A percentile compares a stretch with the other conserved stretches of the same genome.
Evolutionary conservation across 2,888 invertebrate species (phyloP).

Genomic region (Autographa gamma): DNA sequence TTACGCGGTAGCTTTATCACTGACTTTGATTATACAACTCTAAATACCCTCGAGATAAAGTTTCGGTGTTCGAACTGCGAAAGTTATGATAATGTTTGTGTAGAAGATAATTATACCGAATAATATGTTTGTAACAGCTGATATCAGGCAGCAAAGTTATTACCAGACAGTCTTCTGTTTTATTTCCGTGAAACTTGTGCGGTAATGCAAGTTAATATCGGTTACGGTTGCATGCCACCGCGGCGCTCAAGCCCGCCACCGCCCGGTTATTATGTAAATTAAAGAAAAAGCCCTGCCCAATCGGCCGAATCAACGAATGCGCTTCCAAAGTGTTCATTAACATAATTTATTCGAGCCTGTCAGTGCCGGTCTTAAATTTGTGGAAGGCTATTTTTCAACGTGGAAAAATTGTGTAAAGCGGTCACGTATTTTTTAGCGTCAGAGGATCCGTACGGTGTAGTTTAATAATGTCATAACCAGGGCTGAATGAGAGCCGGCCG

Average conservation of each 20-base stretch:
- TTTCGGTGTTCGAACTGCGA: slow-evolving; percentile 19
- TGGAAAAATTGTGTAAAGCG: slow-evolving; percentile 81
- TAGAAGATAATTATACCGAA: slow-evolving; percentile 3
- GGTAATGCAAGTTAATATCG: slow-evolving; percentile 54
- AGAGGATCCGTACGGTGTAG: slow-evolving; percentile 75
- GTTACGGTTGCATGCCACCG: slow-evolving; percentile 58
- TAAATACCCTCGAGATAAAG: slow-evolving; percentile 33
- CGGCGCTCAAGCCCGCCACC: slow-evolving; percentile 28
- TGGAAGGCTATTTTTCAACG: slow-evolving; percentile 83
- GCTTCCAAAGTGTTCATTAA: slow-evolving; percentile 86
- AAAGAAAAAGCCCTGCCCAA: slow-evolving; percentile 75
- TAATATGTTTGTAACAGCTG: slow-evolving; percentile 12
- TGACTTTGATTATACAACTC: slow-evolving; percentile 42
- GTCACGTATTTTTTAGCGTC: slow-evolving; percentile 87
- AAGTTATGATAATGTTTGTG: slow-evolving; percentile 15
- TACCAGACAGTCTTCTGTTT: slow-evolving; percentile 41
- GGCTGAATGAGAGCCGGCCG: slow-evolving; percentile 63
- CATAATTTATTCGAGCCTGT: slow-evolving; percentile 88
- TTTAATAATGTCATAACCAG: slow-evolving; percentile 87
- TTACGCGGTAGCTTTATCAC: slow-evolving; percentile 37
- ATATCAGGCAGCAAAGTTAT: slow-evolving; percentile 29
- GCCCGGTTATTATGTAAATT: slow-evolving; percentile 82
- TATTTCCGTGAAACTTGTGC: slow-evolving; percentile 30
- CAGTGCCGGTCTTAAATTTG: slow-evolving; percentile 86
- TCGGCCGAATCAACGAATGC: slow-evolving; percentile 83